phyloP scores from a whole-genome alignment of 1,140 invertebrate genomes.

The Thaumatotibia leucotreta region DNA sequence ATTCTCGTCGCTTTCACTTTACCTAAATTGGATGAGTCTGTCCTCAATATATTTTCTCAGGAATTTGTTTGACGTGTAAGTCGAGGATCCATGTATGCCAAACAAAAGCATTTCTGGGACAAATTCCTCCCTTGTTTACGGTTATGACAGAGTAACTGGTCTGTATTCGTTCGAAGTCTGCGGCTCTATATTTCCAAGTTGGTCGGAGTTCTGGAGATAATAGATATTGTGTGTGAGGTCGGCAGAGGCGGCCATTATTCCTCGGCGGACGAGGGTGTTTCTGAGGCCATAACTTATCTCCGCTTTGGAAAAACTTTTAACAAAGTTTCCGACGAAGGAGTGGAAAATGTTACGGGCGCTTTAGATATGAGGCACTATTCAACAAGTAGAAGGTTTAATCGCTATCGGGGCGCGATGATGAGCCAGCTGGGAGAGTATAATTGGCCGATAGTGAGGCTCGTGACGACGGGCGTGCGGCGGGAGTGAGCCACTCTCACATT shows the following conservation, averaged over 20 bases:
- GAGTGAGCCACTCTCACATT: conserved; percentile 53
- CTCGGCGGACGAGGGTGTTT: not conserved
- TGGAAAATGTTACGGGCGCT: not conserved
- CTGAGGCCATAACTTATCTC: conserved; percentile 6
- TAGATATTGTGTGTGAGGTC: conserved; percentile 28
- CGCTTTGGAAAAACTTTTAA: conserved; percentile 9
- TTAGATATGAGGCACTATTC: not conserved
- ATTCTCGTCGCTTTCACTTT: conserved; percentile 66
- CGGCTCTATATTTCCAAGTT: conserved; percentile 33
- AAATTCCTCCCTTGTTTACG: conserved; percentile 52
- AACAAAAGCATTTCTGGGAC: conserved; percentile 54
- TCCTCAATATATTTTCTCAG: conserved; percentile 55
- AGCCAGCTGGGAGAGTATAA: conserved; percentile 10
- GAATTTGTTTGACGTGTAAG: conserved; percentile 65
- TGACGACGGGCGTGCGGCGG: conserved; percentile 20
- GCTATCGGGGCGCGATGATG: conserved; percentile 1
- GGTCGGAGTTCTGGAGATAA: conserved; percentile 34
- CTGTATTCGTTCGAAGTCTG: conserved; percentile 30
- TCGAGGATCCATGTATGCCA: conserved; percentile 39
- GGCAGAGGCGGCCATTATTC: conserved; percentile 17
- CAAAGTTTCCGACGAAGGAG: not conserved
- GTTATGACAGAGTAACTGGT: conserved; percentile 38
- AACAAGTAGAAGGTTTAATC: conserved; percentile 1
- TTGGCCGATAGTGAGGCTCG: conserved; percentile 7
- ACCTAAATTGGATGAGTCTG: conserved; percentile 67